Evolutionary conservation across 2,888 invertebrate genomes (phyloP), one percentile per base, ranked within the genome.

Genomic region (Himalopsyche japonica): DNA sequence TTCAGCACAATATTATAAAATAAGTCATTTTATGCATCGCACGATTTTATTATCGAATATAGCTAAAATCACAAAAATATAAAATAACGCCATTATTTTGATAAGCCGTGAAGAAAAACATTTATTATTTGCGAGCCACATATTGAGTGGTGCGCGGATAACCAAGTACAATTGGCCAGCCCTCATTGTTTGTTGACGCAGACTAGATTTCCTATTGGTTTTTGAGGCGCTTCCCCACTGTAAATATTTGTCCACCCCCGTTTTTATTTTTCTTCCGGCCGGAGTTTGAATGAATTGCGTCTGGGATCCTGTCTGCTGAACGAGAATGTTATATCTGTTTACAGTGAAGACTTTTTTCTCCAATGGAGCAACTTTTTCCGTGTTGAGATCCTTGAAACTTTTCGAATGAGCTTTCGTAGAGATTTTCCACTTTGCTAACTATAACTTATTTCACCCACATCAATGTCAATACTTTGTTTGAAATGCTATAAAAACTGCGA

Each of bases 201-300:
- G 48, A 48, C 48, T 47, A 32, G 80, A 80, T 80, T 80, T 80
- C 80, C 80, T 80, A 80, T 80, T 80, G 80, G 80, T 32, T 57
- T 80, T 24, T 34, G 57, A 30, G 20, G 57, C 57, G 43, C 48
- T 79, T 48, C 27, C 27, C 80, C 80, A 70, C 27, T 70, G 70
- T 70, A 64, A 80, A 80, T 80, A 80, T 80, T 80, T 80, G 57
- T 37, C 32, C 80, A 30, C 27, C 32, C 64, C 49, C 57, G 49
- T 80, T 57, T 57, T 80, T 57, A 82, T 79, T 82, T 79, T 82
- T 64, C 64, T 82, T 79, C 79, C 79, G 32, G 77, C 47, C 76
- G 37, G 48, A 82, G 76, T 82, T 82, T 82, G 82, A 78, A 82
- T 82, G 82, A 78, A 78, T 82, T 49, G 82, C 78, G 78, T 82